Base-by-base conservation (phyloP, 2,113 vertebrate genomes). In the Clarias gariepinus region DNA sequence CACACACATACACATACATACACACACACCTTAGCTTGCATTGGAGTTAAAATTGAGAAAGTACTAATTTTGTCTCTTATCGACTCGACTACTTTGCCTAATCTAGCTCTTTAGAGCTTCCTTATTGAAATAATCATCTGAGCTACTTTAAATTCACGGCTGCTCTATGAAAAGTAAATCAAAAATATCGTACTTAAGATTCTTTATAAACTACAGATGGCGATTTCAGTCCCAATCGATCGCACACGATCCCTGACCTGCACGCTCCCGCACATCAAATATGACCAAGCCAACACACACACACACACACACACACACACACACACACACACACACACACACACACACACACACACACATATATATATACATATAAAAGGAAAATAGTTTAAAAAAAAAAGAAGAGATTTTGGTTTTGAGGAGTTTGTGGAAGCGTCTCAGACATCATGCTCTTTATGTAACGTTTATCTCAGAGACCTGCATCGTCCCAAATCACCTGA, bases 101-200 rank as follows among this genome's bases (percentile, higher is more conserved):
- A 85, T 83, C 88, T 88, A 89, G 81, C 81, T 83, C 78, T 78
- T 91, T 79, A 79, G 18, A 81, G 85, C 61, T 81, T 73, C 74
- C 84, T 89, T 78, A 87, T 58, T 88, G 87, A 89, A 88, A 89
- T 88, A 85, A 87, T 87, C 61, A 85, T 87, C 81, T 88, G 83
- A 82, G 80, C 76, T 90, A 87, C 55, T 60, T 85, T 81, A 87
- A 85, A 78, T 83, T 83, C 83, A 87, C 82, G 85, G 82, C 63
- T 83, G 85, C 82, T 84, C 83, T 90, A 87, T 69, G 69, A 87
- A 79, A 90, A 80, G 15, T 30, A 61, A 86, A 84, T 69, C 8
- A 88, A 87, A 69, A 69, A 53, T 82, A 64, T 78, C 71, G n/a
- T 87, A 89, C 84, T 82, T 69, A 83, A 68, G 30, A 33, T 83